Evolutionary conservation across 1,140 invertebrate species (phyloP), one percentile per base, ranked within the genome.

Genomic region (Aplysia californica): DNA sequence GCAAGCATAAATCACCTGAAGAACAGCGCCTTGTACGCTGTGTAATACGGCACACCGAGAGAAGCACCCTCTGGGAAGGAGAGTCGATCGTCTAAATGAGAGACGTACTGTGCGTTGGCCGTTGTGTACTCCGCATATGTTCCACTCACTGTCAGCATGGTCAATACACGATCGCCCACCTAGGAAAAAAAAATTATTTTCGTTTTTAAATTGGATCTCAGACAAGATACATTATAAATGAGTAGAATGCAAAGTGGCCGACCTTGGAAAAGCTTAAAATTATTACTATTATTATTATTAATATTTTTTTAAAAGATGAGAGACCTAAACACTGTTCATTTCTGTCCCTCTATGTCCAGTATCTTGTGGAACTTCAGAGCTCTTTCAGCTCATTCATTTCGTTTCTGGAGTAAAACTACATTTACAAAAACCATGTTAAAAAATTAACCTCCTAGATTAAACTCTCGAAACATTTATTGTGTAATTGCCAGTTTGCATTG

Each of bases 11-110:
- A 15, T 50, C n/a, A 92, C 92, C 89, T 90, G 23, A 85, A 83
- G 50, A 91, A 76, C 0, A 92, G 79, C 1, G 91, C 91, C 82
- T 91, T 86, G 79, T 91, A 92, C 1, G 92, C 92, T 33, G 92
- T 92, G 83, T 92, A 92, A 83, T 93, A 93, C 0, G 93, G 92
- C 29, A 92, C 87, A 55, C 92, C 92, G 23, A 93, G 76, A 23
- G 88, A 87, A 20, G 92, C 92, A 44, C 92, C 92, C 84, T 93
- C 87, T n/a, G 86, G 82, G 80, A 91, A 93, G 21, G 82, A 85
- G 23, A 93, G 82, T 3, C 79, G 77, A n/a, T 84, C 78, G 66
- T 67, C 31, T 2, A 87, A 78, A n/a, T 69, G 79, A 76, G 89
- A 89, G 0, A 89, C 84, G 55, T 82, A 75, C 0, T 82, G 61